These are phyloP conservation scores for Dreissena rostriformis DNA, from an alignment of 1,140 invertebrate species.

Conservation along the genomic window DNA sequence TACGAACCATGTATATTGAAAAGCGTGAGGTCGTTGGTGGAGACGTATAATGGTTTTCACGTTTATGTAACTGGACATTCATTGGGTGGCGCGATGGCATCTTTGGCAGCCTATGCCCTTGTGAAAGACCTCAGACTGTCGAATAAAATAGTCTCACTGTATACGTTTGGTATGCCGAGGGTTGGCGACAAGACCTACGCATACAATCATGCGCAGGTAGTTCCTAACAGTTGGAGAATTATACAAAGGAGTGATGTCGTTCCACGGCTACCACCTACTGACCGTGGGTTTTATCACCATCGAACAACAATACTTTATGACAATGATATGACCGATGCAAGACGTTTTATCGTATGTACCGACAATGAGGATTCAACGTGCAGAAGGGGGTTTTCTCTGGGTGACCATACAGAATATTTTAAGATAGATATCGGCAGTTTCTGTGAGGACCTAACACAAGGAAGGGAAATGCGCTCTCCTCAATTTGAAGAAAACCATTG, in stretches of 20 bases:
- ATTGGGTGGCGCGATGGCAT: constrained; percentile 36
- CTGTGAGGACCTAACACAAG: too few species aligned
- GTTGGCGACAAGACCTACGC: constrained; percentile 35
- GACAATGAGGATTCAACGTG: too few species aligned
- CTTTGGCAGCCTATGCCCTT: constrained; percentile 3
- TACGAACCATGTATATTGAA: neutral
- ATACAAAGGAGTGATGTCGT: constrained; percentile 19
- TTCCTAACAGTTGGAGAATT: constrained; percentile 32
- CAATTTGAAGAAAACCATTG: too few species aligned
- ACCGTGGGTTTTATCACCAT: too few species aligned
- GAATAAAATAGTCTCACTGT: neutral
- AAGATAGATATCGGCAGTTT: too few species aligned
- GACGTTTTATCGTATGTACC: too few species aligned
- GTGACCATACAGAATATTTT: too few species aligned
- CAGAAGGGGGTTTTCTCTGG: too few species aligned
- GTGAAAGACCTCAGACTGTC: neutral
- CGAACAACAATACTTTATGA: too few species aligned
- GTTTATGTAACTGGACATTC: constrained; percentile 35
- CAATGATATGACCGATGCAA: too few species aligned
- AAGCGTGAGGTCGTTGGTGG: neutral
- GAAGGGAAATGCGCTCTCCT: too few species aligned
- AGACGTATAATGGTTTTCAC: constrained; percentile 4
- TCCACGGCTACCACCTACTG: constrained; percentile 5
- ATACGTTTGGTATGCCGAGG: constrained; percentile 49
- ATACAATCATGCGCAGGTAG: constrained; percentile 4